Evolutionary conservation across 2,888 invertebrate species (phyloP).

Genomic region (Torymus texanus): DNA sequence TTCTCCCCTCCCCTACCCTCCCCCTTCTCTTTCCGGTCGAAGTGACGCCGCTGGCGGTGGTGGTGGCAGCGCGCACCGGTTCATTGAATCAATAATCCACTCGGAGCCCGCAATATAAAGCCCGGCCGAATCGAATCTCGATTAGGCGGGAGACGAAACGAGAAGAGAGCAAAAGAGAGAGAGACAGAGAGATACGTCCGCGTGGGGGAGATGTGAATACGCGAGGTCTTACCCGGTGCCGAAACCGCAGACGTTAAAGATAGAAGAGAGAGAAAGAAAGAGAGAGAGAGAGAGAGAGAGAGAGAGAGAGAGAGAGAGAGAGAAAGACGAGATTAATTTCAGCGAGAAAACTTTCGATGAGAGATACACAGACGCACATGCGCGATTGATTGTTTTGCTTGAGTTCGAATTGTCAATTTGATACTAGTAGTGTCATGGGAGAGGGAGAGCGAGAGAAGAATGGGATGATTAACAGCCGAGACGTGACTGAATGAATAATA

Average conservation of each 20-base stretch:
- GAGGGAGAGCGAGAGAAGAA: neutral
- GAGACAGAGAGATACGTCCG: neutral
- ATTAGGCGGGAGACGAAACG: slow-evolving; percentile 38
- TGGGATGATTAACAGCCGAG: neutral
- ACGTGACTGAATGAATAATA: neutral
- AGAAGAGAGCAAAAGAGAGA: neutral
- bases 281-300: slow-evolving; percentile 17
- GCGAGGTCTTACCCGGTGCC: slow-evolving; percentile 27
- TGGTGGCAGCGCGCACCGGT: slow-evolving; percentile 39
- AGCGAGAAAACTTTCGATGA: slow-evolving; percentile 20
- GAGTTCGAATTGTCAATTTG: slow-evolving; percentile 20
- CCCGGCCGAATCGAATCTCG: slow-evolving; percentile 55
- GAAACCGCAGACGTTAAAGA: slow-evolving; percentile 30
- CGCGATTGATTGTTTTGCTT: slow-evolving; percentile 29
- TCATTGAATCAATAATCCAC: slow-evolving; percentile 58
- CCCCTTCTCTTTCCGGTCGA: slow-evolving; percentile 24
- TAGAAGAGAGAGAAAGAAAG: slow-evolving; percentile 9
- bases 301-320: neutral
- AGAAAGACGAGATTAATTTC: slow-evolving; percentile 49
- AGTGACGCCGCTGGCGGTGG: slow-evolving; percentile 28
- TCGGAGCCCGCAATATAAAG: slow-evolving; percentile 46
- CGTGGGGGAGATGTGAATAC: neutral
- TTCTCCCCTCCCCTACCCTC: slow-evolving; percentile 23
- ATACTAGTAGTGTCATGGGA: neutral
- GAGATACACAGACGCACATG: neutral